phyloP scores from a whole-genome alignment of 2,113 vertebrate species.

The Nerophis ophidion region DNA sequence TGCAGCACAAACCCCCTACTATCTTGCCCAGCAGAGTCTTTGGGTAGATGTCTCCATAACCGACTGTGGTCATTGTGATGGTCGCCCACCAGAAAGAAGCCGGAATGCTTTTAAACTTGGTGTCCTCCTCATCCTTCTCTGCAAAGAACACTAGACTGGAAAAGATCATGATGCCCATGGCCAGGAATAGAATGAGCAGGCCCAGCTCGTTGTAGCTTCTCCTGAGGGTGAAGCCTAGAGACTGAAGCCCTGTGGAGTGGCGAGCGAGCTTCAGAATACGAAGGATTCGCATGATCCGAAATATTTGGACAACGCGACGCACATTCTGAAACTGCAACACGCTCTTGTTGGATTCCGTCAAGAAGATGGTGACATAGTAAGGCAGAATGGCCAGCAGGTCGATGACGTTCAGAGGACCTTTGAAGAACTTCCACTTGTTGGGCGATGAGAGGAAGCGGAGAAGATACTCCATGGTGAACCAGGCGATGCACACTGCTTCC shows the following conservation, averaged over 20 bases:
- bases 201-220: constrained; percentile 98
- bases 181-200: constrained; percentile 92
- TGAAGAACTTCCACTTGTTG: constrained; percentile 99
- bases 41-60: constrained; percentile 97
- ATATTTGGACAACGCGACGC: constrained; percentile 94
- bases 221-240: constrained; percentile 91
- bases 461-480: constrained; percentile 99
- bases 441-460: constrained; percentile 95
- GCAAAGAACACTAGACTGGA: constrained; percentile 98
- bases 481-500: constrained; percentile 95
- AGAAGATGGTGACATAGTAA: constrained; percentile 96
- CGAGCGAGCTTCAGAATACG: constrained; percentile 94
- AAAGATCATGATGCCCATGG: constrained; percentile 99
- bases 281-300: constrained; percentile 98
- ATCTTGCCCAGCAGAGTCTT: constrained; percentile 97
- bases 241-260: constrained; percentile 96
- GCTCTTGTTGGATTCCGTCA: constrained; percentile 98
- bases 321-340: constrained; percentile 98
- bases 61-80: constrained; percentile 98
- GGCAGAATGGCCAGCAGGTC: constrained; percentile 95
- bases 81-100: constrained; percentile 99
- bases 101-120: constrained; percentile 99
- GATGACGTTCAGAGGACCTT: constrained; percentile 94
- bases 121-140: constrained; percentile 97
- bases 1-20: constrained; percentile 95